phyloP scores from a whole-genome alignment of 2,888 invertebrate species.

The Epicampocera succincta region DNA sequence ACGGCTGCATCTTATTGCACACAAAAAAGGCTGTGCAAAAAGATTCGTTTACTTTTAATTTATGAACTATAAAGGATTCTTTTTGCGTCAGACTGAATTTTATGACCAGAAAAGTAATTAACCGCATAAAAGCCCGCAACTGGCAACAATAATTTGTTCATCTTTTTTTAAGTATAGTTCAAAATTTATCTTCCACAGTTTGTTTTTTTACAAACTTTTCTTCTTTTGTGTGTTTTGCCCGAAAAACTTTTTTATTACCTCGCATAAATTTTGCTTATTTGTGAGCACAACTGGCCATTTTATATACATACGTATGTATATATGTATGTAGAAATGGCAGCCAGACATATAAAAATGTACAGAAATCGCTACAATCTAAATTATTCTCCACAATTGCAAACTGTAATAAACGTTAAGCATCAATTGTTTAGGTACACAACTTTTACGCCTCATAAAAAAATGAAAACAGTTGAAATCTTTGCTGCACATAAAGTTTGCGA shows the following conservation, averaged over 20 bases:
- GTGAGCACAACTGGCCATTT: background rate
- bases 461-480: constrained; percentile 1
- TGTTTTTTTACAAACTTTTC: too few species aligned
- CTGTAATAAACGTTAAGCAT: constrained; percentile 5
- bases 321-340: background rate
- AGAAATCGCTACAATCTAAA: background rate
- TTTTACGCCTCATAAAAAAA: constrained; percentile 50
- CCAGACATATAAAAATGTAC: constrained; percentile 5
- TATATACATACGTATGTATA: background rate
- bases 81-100: constrained; percentile 31
- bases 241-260: too few species aligned
- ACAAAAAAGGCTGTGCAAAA: constrained; percentile 6
- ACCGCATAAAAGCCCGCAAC: too few species aligned
- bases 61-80: constrained; percentile 33
- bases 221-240: too few species aligned
- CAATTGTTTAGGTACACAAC: constrained; percentile 44
- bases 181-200: too few species aligned
- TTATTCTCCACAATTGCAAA: constrained; percentile 1
- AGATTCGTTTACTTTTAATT: constrained; percentile 15
- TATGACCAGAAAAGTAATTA: too few species aligned
- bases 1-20: constrained; percentile 1
- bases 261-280: constrained; percentile 2
- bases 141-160: too few species aligned
- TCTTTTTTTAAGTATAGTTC: too few species aligned
- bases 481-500: background rate